Percentiles rank a stretch among this genome's conserved stretches.
These are phyloP conservation scores for Sebastes goodei DNA, from an alignment of 2,797 vertebrate species.

Conservation along the genomic window DNA sequence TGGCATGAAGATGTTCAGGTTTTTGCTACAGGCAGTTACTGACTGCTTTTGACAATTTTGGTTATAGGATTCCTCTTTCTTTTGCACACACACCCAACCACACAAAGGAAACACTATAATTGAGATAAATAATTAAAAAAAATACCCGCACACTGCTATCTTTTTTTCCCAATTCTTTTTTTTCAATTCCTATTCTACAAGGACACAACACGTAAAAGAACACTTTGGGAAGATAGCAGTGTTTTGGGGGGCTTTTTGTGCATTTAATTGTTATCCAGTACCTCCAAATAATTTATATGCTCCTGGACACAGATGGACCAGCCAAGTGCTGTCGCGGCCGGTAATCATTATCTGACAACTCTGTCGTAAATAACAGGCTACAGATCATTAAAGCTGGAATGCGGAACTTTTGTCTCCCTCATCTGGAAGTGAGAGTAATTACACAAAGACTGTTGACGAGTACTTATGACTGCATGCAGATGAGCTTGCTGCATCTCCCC, in stretches of 20 bases:
- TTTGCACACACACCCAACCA: not conserved
- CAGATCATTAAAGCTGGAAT: too few relatives aligned
- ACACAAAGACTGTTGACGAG: not conserved
- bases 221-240: not conserved
- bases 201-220: not conserved
- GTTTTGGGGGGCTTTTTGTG: not conserved
- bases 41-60: not conserved
- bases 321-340: too few relatives aligned
- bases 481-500: not conserved
- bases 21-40: not conserved
- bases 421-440: not conserved
- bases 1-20: not conserved
- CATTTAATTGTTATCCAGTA: not conserved
- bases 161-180: not conserved
- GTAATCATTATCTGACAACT: not conserved
- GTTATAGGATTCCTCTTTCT: not conserved
- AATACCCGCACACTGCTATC: not conserved
- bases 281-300: not conserved
- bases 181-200: not conserved
- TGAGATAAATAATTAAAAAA: not conserved
- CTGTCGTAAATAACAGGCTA: not conserved
- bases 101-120: not conserved
- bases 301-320: not conserved
- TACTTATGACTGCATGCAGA: not conserved
- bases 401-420: not conserved